phyloP scores from a whole-genome alignment of 2,113 vertebrate species.

The Antechinus stuartii region DNA sequence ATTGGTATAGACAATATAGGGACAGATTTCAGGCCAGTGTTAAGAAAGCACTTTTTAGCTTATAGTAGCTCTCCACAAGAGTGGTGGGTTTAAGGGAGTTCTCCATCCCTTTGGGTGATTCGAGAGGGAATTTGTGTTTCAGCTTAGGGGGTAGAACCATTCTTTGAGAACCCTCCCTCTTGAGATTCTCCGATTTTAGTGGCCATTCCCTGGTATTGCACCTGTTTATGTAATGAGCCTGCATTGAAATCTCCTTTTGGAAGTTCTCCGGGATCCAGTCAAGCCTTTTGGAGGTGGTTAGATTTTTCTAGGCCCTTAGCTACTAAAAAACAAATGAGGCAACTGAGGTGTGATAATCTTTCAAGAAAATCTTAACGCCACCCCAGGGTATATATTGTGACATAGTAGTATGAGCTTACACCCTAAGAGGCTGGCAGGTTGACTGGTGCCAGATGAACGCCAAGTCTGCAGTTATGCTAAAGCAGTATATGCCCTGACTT shows the following conservation, averaged over 20 bases:
- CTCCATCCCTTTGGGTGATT: background rate
- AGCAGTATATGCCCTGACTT: conserved; percentile 16
- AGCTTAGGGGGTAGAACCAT: background rate
- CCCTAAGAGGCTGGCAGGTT: background rate
- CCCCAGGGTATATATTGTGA: background rate
- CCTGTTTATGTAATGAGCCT: conserved; percentile 9
- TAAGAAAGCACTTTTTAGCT: background rate
- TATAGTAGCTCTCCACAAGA: background rate
- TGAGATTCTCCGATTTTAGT: background rate
- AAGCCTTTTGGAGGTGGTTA: conserved; percentile 24
- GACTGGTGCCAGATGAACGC: conserved; percentile 14
- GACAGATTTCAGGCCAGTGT: background rate
- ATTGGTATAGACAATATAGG: background rate
- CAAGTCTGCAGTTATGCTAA: conserved; percentile 22
- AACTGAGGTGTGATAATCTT: conserved; percentile 19
- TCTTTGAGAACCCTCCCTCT: background rate
- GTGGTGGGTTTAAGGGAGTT: background rate
- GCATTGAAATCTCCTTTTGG: conserved; percentile 32
- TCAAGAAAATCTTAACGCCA: conserved; percentile 2
- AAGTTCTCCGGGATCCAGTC: conserved; percentile 23
- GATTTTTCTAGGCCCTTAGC: conserved; percentile 5
- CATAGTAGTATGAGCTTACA: conserved; percentile 6
- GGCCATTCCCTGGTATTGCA: conserved; percentile 36
- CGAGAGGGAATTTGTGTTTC: background rate
- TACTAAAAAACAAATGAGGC: conserved; percentile 36